Percentiles rank a stretch among this genome's conserved stretches.
Conservation (phyloP, 2,888 invertebrate genomes). For the Philaethria dido region DNA sequence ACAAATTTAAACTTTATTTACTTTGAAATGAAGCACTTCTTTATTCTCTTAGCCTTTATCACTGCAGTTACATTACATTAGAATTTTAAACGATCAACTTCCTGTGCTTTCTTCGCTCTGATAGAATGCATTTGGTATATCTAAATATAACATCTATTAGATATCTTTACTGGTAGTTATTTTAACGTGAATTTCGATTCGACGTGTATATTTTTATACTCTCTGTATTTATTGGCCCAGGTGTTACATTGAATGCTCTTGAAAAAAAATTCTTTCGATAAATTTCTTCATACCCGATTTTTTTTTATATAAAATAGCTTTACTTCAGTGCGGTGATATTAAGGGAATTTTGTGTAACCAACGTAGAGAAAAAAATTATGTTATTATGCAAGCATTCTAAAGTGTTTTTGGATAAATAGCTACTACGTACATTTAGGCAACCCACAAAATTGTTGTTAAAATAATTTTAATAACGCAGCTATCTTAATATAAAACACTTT, state of each 20-base stretch:
- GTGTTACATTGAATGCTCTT: background rate
- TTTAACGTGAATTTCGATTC: background rate
- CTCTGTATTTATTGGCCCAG: background rate
- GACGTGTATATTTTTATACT: background rate
- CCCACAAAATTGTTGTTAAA: background rate
- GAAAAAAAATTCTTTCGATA: too few species aligned
- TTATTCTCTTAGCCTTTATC: constrained; percentile 21
- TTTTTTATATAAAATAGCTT: too few species aligned
- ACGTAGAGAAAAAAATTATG: background rate
- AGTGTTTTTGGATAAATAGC: background rate
- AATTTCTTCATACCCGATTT: too few species aligned
- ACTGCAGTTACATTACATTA: constrained; percentile 14
- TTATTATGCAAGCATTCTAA: background rate
- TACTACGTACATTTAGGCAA: background rate
- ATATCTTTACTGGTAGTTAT: constrained; percentile 10
- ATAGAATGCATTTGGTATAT: constrained; percentile 27
- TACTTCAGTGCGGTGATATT: too few species aligned
- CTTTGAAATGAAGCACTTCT: constrained; percentile 16
- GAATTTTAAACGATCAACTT: constrained; percentile 24
- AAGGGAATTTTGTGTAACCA: too few species aligned
- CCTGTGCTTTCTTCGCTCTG: constrained; percentile 23
- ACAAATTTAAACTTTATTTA: background rate
- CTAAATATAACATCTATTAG: constrained; percentile 18
- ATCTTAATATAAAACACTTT: too few species aligned
- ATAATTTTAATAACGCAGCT: background rate